phyloP scores from a whole-genome alignment of 2,797 vertebrate genomes.

The Anguilla anguilla region DNA sequence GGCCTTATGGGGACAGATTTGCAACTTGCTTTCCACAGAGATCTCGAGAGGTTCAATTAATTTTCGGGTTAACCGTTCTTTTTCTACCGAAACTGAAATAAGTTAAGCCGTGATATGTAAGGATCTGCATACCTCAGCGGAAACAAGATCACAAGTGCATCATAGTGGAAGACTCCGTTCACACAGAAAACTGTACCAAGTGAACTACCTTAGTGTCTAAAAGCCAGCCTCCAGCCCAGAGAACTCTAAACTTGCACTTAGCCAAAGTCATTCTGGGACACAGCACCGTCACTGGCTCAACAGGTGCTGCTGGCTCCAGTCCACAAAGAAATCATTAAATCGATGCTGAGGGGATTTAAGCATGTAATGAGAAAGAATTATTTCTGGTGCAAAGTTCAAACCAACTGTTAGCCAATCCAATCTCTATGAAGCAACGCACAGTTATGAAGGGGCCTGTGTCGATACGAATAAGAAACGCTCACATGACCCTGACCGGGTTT shows the following conservation, averaged over 20 bases:
- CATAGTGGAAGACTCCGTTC: background rate
- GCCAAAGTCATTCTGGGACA: background rate
- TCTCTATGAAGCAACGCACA: conserved; percentile 2
- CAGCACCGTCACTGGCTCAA: conserved; percentile 10
- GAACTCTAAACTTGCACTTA: background rate
- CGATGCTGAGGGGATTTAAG: conserved; percentile 11
- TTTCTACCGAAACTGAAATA: background rate
- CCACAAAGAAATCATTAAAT: conserved; percentile 21
- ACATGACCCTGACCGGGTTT: conserved; percentile 10
- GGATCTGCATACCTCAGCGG: background rate
- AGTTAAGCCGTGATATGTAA: background rate
- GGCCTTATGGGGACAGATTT: background rate
- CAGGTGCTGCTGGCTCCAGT: conserved; percentile 23
- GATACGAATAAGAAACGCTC: background rate
- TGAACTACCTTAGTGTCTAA: background rate
- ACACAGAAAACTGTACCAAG: background rate
- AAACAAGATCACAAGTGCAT: background rate
- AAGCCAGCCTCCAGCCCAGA: background rate
- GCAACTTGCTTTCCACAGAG: background rate
- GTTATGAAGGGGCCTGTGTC: background rate
- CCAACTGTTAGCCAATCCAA: conserved; percentile 16
- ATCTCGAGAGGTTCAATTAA: background rate
- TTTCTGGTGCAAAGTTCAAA: background rate
- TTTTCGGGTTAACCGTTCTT: background rate
- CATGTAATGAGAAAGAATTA: background rate